Evolutionary conservation across 2,888 invertebrate species (phyloP).

Genomic region (Reticulitermes lucifugus): DNA sequence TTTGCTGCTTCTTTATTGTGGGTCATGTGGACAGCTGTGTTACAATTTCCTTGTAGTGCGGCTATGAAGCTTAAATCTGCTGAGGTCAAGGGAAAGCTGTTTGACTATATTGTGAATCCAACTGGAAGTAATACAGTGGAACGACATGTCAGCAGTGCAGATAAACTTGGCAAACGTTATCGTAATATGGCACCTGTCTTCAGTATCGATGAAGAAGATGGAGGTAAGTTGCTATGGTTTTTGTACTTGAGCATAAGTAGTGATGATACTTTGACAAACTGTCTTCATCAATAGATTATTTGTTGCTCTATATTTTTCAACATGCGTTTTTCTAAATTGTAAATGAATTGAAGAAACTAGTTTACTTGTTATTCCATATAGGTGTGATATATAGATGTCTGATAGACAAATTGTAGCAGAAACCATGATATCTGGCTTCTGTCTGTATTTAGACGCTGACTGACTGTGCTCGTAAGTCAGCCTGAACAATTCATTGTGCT

Average conservation of each 20-base stretch:
- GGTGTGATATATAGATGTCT: too few relatives aligned
- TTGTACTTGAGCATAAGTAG: not conserved
- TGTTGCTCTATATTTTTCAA: not conserved
- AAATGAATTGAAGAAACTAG: not conserved
- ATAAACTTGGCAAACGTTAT: slow-evolving; percentile 88
- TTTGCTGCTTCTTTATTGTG: too few relatives aligned
- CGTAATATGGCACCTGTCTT: slow-evolving; percentile 93
- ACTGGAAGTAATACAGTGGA: slow-evolving; percentile 69
- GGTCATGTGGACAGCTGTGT: too few relatives aligned
- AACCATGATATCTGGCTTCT: too few relatives aligned
- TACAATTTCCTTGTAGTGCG: slow-evolving; percentile 64
- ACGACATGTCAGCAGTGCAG: slow-evolving; percentile 86
- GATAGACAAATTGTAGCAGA: too few relatives aligned
- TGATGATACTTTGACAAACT: slow-evolving; percentile 36
- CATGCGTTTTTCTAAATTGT: not conserved
- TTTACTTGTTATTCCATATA: not conserved
- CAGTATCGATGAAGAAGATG: slow-evolving; percentile 91
- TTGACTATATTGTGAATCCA: slow-evolving; percentile 95
- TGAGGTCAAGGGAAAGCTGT: slow-evolving; percentile 90
- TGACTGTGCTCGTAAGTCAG: not conserved
- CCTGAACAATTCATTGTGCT: not conserved
- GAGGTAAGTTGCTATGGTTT: slow-evolving; percentile 60
- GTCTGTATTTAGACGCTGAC: not conserved
- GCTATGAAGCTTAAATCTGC: slow-evolving; percentile 92
- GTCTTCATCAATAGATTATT: slow-evolving; percentile 28